Evolutionary conservation across 2,888 invertebrate species (phyloP).

Genomic region (Heliconius ismenius): DNA sequence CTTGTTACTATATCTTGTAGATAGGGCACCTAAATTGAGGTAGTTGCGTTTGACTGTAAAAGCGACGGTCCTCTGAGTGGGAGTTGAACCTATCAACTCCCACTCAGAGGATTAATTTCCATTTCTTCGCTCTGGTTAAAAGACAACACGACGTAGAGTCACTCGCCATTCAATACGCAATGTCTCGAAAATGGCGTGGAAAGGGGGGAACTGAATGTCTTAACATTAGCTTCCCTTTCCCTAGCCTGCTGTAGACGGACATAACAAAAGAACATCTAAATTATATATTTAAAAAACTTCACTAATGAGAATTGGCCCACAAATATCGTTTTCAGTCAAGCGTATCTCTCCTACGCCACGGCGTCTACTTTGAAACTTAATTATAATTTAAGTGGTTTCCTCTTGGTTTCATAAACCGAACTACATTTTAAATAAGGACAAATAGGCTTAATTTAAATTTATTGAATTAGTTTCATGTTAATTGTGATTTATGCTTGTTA

Average conservation of each 20-base stretch:
- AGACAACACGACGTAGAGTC: too few species aligned
- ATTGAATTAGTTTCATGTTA: neutral
- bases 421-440: constrained; percentile 2
- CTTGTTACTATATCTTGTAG: too few species aligned
- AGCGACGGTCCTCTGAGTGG: too few species aligned
- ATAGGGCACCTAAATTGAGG: too few species aligned
- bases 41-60: too few species aligned
- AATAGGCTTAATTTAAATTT: constrained; percentile 3
- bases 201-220: neutral
- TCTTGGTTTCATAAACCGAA: neutral
- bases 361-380: neutral
- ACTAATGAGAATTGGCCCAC: neutral
- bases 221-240: neutral
- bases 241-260: too few species aligned
- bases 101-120: too few species aligned
- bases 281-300: neutral
- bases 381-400: constrained; percentile 11
- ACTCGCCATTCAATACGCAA: too few species aligned
- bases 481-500: neutral
- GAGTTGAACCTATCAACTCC: too few species aligned
- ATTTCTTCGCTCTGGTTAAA: too few species aligned
- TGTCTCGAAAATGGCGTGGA: too few species aligned
- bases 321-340: constrained; percentile 1
- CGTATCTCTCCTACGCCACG: neutral
- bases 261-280: neutral